These are phyloP conservation scores for Macquaria ambigua DNA, from an alignment of 2,113 vertebrate genomes.

Conservation along the genomic window DNA sequence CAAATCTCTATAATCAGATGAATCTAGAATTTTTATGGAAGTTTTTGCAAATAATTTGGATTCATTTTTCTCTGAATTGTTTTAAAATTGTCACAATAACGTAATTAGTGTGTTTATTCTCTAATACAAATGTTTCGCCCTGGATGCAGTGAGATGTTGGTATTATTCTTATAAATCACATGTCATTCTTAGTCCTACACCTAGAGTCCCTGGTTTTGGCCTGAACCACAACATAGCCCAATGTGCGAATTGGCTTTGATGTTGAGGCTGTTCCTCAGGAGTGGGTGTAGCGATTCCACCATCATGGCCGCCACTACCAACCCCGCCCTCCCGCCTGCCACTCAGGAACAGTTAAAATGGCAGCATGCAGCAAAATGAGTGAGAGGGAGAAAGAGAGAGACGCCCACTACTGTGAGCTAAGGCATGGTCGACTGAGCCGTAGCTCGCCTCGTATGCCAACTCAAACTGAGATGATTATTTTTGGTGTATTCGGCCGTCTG, in stretches of 20 bases:
- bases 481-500: conserved; percentile 35
- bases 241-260: conserved; percentile 58
- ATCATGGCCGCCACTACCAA: conserved; percentile 80
- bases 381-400: conserved; percentile 71
- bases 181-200: neutral
- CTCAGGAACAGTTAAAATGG: conserved; percentile 85
- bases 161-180: neutral
- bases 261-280: conserved; percentile 67
- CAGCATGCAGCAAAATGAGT: conserved; percentile 81
- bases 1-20: neutral
- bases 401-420: conserved; percentile 68
- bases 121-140: neutral
- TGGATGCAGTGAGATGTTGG: neutral
- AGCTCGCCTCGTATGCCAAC: conserved; percentile 52
- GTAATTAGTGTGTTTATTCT: neutral
- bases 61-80: neutral
- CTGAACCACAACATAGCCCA: conserved; percentile 32
- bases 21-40: neutral
- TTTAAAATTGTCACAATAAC: neutral
- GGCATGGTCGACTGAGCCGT: conserved; percentile 65
- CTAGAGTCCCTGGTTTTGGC: conserved; percentile 27
- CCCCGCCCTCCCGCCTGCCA: conserved; percentile 82
- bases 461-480: conserved; percentile 57
- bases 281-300: conserved; percentile 68
- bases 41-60: neutral